Conservation (phyloP, 2,113 vertebrate species). For the Etheostoma cragini region DNA sequence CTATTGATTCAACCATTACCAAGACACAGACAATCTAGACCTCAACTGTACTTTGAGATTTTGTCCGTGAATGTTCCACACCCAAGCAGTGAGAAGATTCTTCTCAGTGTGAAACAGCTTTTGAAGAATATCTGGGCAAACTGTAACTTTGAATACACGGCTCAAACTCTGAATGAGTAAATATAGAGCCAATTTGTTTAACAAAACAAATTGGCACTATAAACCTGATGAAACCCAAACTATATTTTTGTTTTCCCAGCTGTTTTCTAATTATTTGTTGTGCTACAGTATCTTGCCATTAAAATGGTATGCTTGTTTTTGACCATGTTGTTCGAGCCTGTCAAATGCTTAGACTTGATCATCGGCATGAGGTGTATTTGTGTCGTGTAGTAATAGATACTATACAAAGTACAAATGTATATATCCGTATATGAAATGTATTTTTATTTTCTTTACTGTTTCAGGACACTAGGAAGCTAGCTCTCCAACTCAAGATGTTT, state of each 20-base stretch:
- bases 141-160: not conserved
- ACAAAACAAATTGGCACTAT: no score
- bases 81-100: slow-evolving; percentile 3
- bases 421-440: not conserved
- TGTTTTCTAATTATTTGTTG: not conserved
- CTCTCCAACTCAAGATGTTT: slow-evolving; percentile 6
- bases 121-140: slow-evolving; percentile 22
- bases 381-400: not conserved
- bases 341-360: slow-evolving; percentile 3
- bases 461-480: not conserved
- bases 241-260: not conserved
- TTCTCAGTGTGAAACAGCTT: slow-evolving; percentile 13
- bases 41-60: slow-evolving; percentile 40
- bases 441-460: not conserved
- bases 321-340: not conserved
- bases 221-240: no score
- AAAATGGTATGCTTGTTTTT: not conserved
- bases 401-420: no score
- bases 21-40: slow-evolving; percentile 24
- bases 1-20: slow-evolving; percentile 52
- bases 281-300: not conserved
- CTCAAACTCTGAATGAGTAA: not conserved
- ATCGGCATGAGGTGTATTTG: not conserved
- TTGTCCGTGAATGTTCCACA: slow-evolving; percentile 22
- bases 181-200: slow-evolving; percentile 1